A percentile compares a stretch with the other conserved stretches of the same genome.
Evolutionary conservation across 1,140 invertebrate genomes (phyloP).

Genomic region (Caenorhabditis remanei): DNA sequence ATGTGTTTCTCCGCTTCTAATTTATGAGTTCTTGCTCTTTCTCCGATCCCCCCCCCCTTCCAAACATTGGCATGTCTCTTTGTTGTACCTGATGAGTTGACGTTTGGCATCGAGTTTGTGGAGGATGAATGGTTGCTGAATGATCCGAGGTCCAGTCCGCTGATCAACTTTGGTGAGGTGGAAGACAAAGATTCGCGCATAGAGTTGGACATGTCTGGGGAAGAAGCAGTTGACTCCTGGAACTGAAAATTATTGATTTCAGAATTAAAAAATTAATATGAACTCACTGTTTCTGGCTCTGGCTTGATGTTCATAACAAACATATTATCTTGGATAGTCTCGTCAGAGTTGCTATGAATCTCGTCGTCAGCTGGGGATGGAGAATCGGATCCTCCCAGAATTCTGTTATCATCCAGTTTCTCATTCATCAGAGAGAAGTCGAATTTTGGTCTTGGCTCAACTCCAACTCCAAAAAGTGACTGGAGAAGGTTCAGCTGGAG

Average conservation of each 20-base stretch:
- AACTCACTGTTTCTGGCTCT: conserved; percentile 24
- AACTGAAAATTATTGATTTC: neutral
- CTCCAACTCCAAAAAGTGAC: conserved; percentile 34
- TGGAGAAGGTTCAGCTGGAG: conserved; percentile 31
- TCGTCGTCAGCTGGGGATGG: conserved; percentile 75
- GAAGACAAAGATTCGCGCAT: conserved; percentile 52
- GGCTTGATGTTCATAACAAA: conserved; percentile 52
- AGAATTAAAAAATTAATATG: neutral
- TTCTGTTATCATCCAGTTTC: conserved; percentile 69
- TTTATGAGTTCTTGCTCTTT: conserved; percentile 37
- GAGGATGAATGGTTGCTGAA: conserved; percentile 45
- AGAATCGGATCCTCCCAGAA: conserved; percentile 75
- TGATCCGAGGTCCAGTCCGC: conserved; percentile 25
- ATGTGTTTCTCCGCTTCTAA: conserved; percentile 1
- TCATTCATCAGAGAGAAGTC: conserved; percentile 62
- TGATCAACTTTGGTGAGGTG: conserved; percentile 57
- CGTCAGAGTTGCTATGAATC: conserved; percentile 72
- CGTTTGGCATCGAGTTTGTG: conserved; percentile 24
- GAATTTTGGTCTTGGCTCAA: conserved; percentile 66
- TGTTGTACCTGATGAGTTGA: conserved; percentile 54
- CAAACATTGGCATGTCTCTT: neutral
- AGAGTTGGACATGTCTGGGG: conserved; percentile 66
- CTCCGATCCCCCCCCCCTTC: neutral
- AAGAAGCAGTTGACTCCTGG: conserved; percentile 69
- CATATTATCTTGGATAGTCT: conserved; percentile 60